Conservation (phyloP, 2,888 invertebrate species). For the Drosophila subquinaria region DNA sequence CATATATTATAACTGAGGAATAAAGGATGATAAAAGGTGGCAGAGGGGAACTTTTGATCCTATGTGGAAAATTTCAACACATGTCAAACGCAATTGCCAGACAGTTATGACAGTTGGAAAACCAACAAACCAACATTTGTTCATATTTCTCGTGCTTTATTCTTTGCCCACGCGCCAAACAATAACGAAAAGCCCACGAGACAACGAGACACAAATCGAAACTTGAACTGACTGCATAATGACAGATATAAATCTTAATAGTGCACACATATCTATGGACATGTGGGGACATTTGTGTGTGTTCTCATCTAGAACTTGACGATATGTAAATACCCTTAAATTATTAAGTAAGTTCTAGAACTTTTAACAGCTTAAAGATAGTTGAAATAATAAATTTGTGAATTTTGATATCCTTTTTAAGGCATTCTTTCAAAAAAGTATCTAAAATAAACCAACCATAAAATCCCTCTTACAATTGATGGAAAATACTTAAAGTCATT, state of each 20-base stretch:
- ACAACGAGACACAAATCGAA: constrained; percentile 22
- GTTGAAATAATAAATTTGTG: too few relatives aligned
- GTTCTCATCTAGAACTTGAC: constrained; percentile 29
- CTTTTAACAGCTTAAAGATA: too few relatives aligned
- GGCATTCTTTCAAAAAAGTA: too few relatives aligned
- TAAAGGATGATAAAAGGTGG: neutral
- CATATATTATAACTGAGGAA: constrained; percentile 2
- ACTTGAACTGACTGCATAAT: constrained; percentile 48
- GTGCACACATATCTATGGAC: constrained; percentile 3
- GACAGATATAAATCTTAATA: constrained; percentile 41
- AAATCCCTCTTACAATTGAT: too few relatives aligned
- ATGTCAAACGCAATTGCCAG: constrained; percentile 60
- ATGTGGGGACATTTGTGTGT: constrained; percentile 2
- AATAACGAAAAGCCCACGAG: constrained; percentile 49
- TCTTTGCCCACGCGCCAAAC: constrained; percentile 56
- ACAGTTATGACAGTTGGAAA: constrained; percentile 58
- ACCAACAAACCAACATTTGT: constrained; percentile 9
- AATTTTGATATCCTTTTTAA: too few relatives aligned
- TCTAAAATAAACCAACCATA: too few relatives aligned
- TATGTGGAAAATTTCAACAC: constrained; percentile 48
- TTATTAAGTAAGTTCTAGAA: neutral
- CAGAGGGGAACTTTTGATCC: constrained; percentile 24
- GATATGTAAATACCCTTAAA: constrained; percentile 27
- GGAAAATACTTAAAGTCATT: too few relatives aligned
- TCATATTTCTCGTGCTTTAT: neutral